phyloP scores from a whole-genome alignment of 2,113 vertebrate species.

The Typhlomys cinereus region DNA sequence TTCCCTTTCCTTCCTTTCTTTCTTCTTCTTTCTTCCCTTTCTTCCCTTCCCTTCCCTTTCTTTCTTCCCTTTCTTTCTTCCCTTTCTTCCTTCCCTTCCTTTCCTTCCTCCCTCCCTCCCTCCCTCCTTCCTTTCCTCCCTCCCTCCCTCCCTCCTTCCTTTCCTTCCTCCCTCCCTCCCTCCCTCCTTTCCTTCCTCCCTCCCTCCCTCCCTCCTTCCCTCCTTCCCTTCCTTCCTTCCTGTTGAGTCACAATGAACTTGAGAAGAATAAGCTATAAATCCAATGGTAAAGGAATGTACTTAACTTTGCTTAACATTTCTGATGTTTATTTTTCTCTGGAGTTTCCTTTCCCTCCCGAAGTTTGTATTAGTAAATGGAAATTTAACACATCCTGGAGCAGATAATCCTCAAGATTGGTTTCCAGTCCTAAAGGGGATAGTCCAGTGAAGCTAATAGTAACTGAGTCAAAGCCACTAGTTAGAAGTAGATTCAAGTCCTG shows the following conservation, averaged over 20 bases:
- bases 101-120: background rate
- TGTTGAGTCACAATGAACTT: background rate
- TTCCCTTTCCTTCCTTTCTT: background rate
- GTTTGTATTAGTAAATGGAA: background rate
- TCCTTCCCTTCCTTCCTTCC: background rate
- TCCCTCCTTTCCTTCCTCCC: background rate
- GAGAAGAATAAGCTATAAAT: conserved; percentile 33
- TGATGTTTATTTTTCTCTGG: conserved; percentile 14
- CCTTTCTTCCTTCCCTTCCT: background rate
- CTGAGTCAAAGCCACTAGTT: conserved; percentile 31
- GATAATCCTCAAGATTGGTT: background rate
- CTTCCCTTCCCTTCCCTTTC: background rate
- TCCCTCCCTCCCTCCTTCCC: background rate
- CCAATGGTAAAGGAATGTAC: background rate
- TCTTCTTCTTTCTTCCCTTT: background rate
- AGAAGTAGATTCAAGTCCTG: background rate
- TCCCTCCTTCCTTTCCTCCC: background rate
- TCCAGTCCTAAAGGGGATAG: background rate
- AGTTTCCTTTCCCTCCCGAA: background rate
- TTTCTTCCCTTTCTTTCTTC: background rate
- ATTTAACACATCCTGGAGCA: conserved; percentile 1
- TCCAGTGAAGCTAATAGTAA: conserved; percentile 20
- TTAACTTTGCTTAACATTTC: conserved; percentile 34
- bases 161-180: background rate
- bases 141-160: no score